Conservation (phyloP, 2,113 vertebrate genomes). For the Mirza zaza region DNA sequence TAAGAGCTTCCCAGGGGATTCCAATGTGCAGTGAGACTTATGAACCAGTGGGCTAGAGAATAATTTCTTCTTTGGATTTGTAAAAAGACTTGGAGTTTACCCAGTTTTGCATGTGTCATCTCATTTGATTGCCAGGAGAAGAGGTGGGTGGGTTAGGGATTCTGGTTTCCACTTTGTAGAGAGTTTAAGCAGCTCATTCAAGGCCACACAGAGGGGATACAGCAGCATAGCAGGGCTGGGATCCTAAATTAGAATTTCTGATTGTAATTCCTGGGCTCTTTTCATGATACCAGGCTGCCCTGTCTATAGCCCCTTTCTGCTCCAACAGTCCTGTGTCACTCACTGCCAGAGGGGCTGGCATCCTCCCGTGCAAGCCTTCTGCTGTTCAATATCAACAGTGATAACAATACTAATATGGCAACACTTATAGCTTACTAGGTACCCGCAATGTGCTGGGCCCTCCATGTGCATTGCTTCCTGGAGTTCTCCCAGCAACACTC, state of each 20-base stretch:
- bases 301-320: neutral
- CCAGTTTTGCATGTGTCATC: neutral
- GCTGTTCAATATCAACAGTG: neutral
- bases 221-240: neutral
- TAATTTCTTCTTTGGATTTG: neutral
- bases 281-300: neutral
- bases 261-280: neutral
- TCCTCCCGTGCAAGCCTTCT: neutral
- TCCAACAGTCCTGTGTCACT: fast-evolving
- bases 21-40: neutral
- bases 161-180: neutral
- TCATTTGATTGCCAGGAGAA: neutral
- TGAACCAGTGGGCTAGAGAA: neutral
- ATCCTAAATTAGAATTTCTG: neutral
- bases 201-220: neutral
- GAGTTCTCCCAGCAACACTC: neutral
- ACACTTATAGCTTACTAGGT: neutral
- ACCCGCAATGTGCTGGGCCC: neutral
- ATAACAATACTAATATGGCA: no score
- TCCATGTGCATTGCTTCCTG: neutral
- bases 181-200: neutral
- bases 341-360: neutral
- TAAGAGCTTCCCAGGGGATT: neutral
- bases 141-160: neutral
- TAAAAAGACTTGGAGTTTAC: neutral